phyloP scores from a whole-genome alignment of 30 jellyfish, hydroid and myxozoan genomes.

The Aurelia aurita region DNA sequence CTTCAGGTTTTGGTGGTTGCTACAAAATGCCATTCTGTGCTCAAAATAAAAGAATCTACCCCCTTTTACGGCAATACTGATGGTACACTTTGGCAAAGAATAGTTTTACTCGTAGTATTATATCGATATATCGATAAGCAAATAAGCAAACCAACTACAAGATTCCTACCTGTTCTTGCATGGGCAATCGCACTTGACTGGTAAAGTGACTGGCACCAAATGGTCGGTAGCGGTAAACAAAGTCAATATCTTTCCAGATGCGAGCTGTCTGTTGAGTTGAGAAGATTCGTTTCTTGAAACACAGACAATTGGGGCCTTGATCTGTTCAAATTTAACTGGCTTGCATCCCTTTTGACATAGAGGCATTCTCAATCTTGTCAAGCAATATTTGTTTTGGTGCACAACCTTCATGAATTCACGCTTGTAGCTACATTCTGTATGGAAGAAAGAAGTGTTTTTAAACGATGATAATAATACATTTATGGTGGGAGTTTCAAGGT shows the following conservation, averaged over 20 bases:
- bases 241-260: conserved; percentile 29
- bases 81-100: neutral
- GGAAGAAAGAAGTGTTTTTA: neutral
- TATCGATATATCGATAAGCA: neutral
- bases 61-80: no score
- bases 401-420: conserved; percentile 49
- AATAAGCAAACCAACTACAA: neutral
- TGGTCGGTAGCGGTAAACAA: conserved; percentile 45
- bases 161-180: conserved; percentile 46
- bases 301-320: conserved; percentile 51
- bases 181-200: conserved; percentile 60
- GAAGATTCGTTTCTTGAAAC: conserved; percentile 43
- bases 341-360: conserved; percentile 44
- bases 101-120: neutral
- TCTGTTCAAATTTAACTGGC: conserved; percentile 3
- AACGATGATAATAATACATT: neutral
- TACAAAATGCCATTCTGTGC: no score
- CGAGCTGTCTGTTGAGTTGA: conserved; percentile 28
- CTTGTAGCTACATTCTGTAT: conserved; percentile 45
- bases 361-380: conserved; percentile 58
- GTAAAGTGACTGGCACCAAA: conserved; percentile 37
- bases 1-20: no score
- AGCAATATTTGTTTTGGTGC: conserved; percentile 34
- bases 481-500: no score
- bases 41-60: no score